Conservation (phyloP, 1,140 invertebrate species). For the Cydia splendana region DNA sequence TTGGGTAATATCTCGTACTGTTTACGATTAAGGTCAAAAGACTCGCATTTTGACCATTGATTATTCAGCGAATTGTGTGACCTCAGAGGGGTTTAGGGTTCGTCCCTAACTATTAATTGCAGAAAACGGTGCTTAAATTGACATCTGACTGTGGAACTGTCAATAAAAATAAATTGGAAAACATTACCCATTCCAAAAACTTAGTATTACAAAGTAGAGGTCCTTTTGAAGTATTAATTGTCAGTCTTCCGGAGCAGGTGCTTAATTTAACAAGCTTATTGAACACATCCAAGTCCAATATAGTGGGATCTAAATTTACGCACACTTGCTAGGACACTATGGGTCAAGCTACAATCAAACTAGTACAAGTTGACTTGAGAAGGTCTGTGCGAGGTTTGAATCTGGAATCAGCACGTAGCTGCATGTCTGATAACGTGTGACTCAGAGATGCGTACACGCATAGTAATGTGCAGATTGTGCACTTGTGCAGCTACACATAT, state of each 20-base stretch:
- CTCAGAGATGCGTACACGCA: conserved; percentile 28
- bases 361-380: not conserved
- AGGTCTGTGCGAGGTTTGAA: conserved; percentile 15
- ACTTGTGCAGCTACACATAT: not conserved
- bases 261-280: not conserved
- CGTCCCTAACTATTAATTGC: not conserved
- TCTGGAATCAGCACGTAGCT: conserved; percentile 20
- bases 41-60: too few species aligned
- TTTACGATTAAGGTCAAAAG: too few species aligned
- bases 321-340: not conserved
- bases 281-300: not conserved
- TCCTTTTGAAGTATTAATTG: conserved; percentile 16
- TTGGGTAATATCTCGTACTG: too few species aligned
- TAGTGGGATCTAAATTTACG: not conserved
- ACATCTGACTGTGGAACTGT: not conserved
- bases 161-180: not conserved
- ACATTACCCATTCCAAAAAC: not conserved
- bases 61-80: too few species aligned
- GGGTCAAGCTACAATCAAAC: not conserved
- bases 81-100: too few species aligned
- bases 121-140: not conserved
- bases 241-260: conserved; percentile 9
- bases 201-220: not conserved
- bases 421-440: conserved; percentile 31
- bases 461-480: conserved; percentile 17